Percentiles rank a stretch among this genome's conserved stretches.
phyloP scores from a whole-genome alignment of 1,140 invertebrate genomes.

The Calycopis cecrops region DNA sequence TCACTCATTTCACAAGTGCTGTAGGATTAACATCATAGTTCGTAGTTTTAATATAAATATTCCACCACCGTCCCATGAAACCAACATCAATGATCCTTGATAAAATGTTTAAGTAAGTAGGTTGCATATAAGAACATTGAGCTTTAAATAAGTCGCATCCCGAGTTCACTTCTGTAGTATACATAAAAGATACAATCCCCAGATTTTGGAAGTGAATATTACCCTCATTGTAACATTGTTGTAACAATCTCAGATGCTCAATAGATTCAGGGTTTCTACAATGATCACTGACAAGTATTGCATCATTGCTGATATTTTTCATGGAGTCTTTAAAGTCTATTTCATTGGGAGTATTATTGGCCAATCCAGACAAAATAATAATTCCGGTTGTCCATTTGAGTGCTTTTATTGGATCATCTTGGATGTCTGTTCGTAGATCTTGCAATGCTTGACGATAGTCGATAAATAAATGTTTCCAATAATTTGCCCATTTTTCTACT shows the following conservation, averaged over 20 bases:
- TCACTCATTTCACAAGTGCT: background rate
- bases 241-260: slow-evolving; percentile 78
- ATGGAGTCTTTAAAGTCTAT: slow-evolving; percentile 77
- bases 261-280: slow-evolving; percentile 81
- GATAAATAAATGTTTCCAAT: slow-evolving; percentile 77
- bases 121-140: slow-evolving; percentile 82
- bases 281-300: slow-evolving; percentile 79
- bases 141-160: slow-evolving; percentile 82
- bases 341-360: slow-evolving; percentile 80
- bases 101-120: slow-evolving; percentile 76
- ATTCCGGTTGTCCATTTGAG: slow-evolving; percentile 66
- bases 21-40: slow-evolving; percentile 85
- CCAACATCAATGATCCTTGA: slow-evolving; percentile 86
- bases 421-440: slow-evolving; percentile 75
- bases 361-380: slow-evolving; percentile 56
- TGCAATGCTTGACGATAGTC: slow-evolving; percentile 78
- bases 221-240: slow-evolving; percentile 80
- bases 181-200: slow-evolving; percentile 84
- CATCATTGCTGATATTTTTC: slow-evolving; percentile 76
- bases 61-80: slow-evolving; percentile 84
- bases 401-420: slow-evolving; percentile 75
- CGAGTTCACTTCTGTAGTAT: slow-evolving; percentile 81
- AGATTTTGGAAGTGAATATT: slow-evolving; percentile 80
- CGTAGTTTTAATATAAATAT: slow-evolving; percentile 81
- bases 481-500: slow-evolving; percentile 79